Percentiles rank a stretch among this genome's conserved stretches.
Evolutionary conservation across 2,888 invertebrate species (phyloP).

Genomic region (Poecilobothrus nobilitatus): DNA sequence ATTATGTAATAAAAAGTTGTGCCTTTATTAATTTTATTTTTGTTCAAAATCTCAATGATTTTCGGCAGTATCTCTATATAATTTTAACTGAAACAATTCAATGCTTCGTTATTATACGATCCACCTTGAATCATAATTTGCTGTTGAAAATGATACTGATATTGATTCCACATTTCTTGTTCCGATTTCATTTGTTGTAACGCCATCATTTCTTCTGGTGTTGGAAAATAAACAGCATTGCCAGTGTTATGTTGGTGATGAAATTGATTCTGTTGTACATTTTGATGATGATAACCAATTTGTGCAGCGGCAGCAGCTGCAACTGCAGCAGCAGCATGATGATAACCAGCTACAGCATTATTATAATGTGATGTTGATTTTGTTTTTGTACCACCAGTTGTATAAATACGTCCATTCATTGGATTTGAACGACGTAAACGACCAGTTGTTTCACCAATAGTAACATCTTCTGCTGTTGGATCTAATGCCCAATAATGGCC

Average conservation of each 20-base stretch:
- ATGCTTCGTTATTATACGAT: not conserved
- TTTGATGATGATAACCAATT: conserved; percentile 21
- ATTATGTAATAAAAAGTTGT: no score
- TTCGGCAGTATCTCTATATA: no score
- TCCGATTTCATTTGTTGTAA: conserved; percentile 17
- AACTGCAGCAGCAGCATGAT: not conserved
- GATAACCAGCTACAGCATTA: not conserved
- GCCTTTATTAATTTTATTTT: no score
- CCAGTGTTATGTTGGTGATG: conserved; percentile 24
- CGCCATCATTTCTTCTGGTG: conserved; percentile 25
- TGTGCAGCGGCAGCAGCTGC: conserved; percentile 10
- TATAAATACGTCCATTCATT: conserved; percentile 5
- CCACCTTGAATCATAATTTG: conserved; percentile 10
- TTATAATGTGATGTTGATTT: not conserved
- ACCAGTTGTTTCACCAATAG: conserved; percentile 94
- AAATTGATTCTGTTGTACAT: conserved; percentile 27
- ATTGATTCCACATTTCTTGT: conserved; percentile 10
- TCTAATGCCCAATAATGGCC: conserved; percentile 99
- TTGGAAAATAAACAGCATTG: conserved; percentile 33
- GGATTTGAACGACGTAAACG: conserved; percentile 61
- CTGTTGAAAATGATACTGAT: conserved; percentile 4
- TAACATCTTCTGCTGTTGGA: conserved; percentile 88
- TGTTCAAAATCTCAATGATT: no score
- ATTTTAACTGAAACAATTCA: not conserved
- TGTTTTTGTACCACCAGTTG: not conserved